phyloP scores from a whole-genome alignment of 2,888 invertebrate genomes.

The Clitarchus hookeri region DNA sequence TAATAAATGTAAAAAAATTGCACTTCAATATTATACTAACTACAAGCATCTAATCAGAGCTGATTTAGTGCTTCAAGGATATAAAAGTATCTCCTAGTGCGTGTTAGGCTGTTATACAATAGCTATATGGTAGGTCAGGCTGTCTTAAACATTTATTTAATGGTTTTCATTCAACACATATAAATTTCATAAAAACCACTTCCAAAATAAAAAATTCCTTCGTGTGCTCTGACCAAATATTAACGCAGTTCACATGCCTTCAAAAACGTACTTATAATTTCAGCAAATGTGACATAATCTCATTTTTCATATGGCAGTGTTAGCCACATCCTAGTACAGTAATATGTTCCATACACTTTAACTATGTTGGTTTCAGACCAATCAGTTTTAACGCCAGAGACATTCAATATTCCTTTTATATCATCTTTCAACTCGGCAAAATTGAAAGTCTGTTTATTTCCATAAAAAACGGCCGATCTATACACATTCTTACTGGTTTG shows the following conservation, averaged over 20 bases:
- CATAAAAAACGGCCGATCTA: background rate
- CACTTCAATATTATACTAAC: background rate
- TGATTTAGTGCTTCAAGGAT: background rate
- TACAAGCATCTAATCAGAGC: background rate
- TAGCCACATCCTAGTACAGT: background rate
- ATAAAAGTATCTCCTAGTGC: background rate
- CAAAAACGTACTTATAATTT: background rate
- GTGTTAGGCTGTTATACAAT: background rate
- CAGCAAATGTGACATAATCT: background rate
- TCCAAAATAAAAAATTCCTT: background rate
- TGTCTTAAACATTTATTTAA: background rate
- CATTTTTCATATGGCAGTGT: background rate
- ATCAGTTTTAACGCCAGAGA: background rate
- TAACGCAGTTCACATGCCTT: background rate
- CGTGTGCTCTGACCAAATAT: background rate
- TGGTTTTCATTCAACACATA: background rate
- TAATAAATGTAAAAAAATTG: too few relatives aligned
- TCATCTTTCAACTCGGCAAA: background rate
- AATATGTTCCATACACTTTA: too few relatives aligned
- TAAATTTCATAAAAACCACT: background rate
- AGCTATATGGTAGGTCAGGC: background rate
- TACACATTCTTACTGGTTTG: background rate
- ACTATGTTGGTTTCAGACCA: background rate
- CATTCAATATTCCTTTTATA: background rate
- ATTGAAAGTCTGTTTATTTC: background rate